phyloP scores from a whole-genome alignment of 35 echinoderm and acorn worm genomes.

The Chiridota heheva region DNA sequence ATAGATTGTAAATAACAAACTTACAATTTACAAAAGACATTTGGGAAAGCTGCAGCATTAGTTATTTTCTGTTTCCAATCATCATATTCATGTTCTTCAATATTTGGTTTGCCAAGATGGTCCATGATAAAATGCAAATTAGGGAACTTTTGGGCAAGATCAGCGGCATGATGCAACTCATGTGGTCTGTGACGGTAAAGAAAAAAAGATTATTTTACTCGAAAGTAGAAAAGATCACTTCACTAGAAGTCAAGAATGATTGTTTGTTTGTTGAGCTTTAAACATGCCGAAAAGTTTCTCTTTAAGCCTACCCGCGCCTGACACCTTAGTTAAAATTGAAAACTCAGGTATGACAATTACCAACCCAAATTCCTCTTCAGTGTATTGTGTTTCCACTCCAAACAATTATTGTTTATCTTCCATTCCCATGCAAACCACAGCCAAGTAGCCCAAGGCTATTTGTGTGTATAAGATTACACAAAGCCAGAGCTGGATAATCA shows the following conservation, averaged over 20 bases:
- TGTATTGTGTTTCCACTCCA: too few species aligned
- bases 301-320: too few species aligned
- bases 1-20: too few species aligned
- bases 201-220: background rate
- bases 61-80: slow-evolving; percentile 56
- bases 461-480: too few species aligned
- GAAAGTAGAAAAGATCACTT: background rate
- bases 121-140: slow-evolving; percentile 50
- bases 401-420: too few species aligned
- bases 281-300: too few species aligned
- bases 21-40: slow-evolving; percentile 76
- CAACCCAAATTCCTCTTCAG: too few species aligned
- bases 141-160: slow-evolving; percentile 55
- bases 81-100: slow-evolving; percentile 51
- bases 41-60: slow-evolving; percentile 37
- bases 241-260: background rate
- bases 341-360: too few species aligned
- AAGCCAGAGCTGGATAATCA: too few species aligned
- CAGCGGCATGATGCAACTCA: slow-evolving; percentile 24
- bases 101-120: slow-evolving; percentile 70
- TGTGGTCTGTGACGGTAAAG: slow-evolving; percentile 33
- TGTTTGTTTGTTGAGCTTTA: background rate
- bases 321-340: background rate
- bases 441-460: too few species aligned
- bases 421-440: too few species aligned